These are phyloP conservation scores for Diploptera punctata DNA, from an alignment of 2,888 invertebrate genomes.

Conservation along the genomic window DNA sequence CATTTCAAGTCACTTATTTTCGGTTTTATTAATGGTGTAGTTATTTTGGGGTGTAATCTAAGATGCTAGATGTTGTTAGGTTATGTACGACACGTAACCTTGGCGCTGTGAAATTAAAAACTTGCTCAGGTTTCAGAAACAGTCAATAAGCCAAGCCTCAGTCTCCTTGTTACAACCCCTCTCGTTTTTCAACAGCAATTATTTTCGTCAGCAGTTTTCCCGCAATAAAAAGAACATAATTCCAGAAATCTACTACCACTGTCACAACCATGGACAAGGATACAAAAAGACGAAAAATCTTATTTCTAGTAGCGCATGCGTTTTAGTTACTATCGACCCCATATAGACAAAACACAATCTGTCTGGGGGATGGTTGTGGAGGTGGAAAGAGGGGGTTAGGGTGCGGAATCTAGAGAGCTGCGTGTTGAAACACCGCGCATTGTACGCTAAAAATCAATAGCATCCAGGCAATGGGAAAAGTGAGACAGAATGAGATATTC, in stretches of 20 bases:
- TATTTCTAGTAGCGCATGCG: slow-evolving; percentile 25
- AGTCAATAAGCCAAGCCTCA: too few relatives aligned
- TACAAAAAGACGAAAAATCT: slow-evolving; percentile 19
- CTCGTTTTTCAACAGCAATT: too few relatives aligned
- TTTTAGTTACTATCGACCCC: slow-evolving; percentile 26
- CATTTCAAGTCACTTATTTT: too few relatives aligned
- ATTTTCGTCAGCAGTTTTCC: too few relatives aligned
- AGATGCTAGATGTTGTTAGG: too few relatives aligned
- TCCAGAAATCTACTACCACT: neutral
- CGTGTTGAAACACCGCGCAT: too few relatives aligned
- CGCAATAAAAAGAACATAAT: neutral
- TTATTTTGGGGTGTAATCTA: too few relatives aligned
- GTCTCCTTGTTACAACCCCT: too few relatives aligned
- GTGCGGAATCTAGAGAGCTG: slow-evolving; percentile 13
- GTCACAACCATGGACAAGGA: neutral
- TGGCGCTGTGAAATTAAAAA: too few relatives aligned
- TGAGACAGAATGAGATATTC: neutral
- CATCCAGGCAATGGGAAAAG: slow-evolving; percentile 23
- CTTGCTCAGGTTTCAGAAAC: too few relatives aligned
- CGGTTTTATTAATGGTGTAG: too few relatives aligned
- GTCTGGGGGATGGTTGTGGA: slow-evolving; percentile 1
- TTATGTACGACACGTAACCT: too few relatives aligned
- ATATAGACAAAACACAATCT: slow-evolving; percentile 34
- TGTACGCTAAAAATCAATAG: slow-evolving; percentile 29
- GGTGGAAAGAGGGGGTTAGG: neutral